phyloP scores from a whole-genome alignment of 2,888 invertebrate species.

The Drosophila peninsularis region DNA sequence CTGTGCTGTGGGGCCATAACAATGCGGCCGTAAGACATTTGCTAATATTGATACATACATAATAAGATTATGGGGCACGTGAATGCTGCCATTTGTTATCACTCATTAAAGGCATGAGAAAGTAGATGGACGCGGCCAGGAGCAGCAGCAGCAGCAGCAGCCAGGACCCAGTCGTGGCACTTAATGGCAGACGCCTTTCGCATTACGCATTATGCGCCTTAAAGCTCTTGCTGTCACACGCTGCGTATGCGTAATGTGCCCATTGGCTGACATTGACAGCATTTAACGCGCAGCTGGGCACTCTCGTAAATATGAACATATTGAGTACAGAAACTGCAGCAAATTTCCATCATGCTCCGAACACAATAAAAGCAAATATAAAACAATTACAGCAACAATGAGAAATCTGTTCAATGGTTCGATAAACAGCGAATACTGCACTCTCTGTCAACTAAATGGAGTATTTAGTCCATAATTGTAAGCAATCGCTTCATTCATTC shows the following conservation, averaged over 20 bases:
- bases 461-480: conserved; percentile 39
- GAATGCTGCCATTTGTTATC: conserved; percentile 69
- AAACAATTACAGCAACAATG: conserved; percentile 7
- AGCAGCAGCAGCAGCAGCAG: neutral
- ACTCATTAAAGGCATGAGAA: conserved; percentile 56
- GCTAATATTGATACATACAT: conserved; percentile 67
- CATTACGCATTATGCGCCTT: conserved; percentile 17
- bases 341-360: conserved; percentile 25
- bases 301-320: conserved; percentile 22
- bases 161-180: conserved; percentile 26
- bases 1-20: conserved; percentile 37
- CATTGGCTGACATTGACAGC: conserved; percentile 49
- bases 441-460: conserved; percentile 19
- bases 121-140: neutral
- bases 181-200: conserved; percentile 58
- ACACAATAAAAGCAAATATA: neutral
- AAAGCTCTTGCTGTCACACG: conserved; percentile 37
- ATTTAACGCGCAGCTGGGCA: conserved; percentile 42
- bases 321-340: conserved; percentile 33
- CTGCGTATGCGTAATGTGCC: conserved; percentile 53
- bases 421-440: conserved; percentile 11
- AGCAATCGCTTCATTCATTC: conserved; percentile 21
- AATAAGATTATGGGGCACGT: conserved; percentile 75
- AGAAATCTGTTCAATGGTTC: conserved; percentile 22
- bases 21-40: conserved; percentile 61